phyloP scores from a whole-genome alignment of 2,113 vertebrate genomes.

The Mobula birostris region DNA sequence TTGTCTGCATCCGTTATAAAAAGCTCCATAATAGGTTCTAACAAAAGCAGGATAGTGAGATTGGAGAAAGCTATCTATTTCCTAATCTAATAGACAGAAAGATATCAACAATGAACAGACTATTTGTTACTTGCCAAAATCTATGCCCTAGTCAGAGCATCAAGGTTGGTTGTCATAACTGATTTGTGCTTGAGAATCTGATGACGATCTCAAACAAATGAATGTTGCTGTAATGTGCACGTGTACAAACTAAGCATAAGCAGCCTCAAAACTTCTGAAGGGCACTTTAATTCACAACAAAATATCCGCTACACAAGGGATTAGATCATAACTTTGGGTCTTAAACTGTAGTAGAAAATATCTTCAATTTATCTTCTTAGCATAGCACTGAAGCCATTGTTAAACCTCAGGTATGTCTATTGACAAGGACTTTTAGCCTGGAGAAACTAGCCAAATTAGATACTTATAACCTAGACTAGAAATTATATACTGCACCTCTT shows the following conservation, averaged over 20 bases:
- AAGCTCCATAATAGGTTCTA: not conserved
- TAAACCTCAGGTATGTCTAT: not conserved
- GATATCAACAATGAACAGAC: not conserved
- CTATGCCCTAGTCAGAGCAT: not conserved
- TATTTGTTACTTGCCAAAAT: not conserved
- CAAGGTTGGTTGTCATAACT: not conserved
- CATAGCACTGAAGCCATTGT: not conserved
- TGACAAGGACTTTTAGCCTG: not conserved
- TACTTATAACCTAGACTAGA: not conserved
- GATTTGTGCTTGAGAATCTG: not conserved
- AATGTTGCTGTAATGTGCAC: not conserved
- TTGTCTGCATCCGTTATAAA: not conserved
- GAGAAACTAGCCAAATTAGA: not conserved
- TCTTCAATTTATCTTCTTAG: not conserved
- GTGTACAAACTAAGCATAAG: not conserved
- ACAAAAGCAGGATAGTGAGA: not conserved
- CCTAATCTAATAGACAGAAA: not conserved
- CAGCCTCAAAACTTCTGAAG: not conserved
- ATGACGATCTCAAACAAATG: not conserved
- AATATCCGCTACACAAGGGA: not conserved
- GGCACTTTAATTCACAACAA: not conserved
- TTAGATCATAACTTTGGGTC: not conserved
- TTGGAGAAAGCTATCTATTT: not conserved
- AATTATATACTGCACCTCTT: too few relatives aligned
- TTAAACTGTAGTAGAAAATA: not conserved